Base-by-base conservation (phyloP, 1,140 invertebrate species). In the Papilio polyxenes region DNA sequence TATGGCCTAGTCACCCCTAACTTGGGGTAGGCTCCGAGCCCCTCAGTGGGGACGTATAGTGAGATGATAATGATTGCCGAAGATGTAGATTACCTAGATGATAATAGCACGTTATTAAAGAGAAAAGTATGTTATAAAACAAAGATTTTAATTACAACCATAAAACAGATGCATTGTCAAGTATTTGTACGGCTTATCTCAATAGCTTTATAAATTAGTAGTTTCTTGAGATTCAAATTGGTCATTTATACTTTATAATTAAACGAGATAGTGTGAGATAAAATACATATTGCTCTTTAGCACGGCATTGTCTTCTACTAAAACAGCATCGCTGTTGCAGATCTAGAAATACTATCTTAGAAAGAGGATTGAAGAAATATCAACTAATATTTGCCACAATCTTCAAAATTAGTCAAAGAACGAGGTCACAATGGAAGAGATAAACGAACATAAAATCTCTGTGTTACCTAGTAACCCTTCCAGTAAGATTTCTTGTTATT, bases 91-190 rank as follows among this genome's bases (percentile, higher is more conserved):
- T 13, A 53, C 4, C 15, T 15, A 53, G 15, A 62, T 2, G 8
- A 62, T 8, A 62, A n/a, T 31, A 31, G 23, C 23, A 23, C 7
- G n/a, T 62, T 37, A 69, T 69, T 37, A 69, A 69, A 37, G 11
- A 69, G 65, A 69, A 37, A 69, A 37, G 65, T 69, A 69, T 37
- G 23, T 37, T 31, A 69, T 69, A 69, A 69, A 69, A 15, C 65
- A 23, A 37, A 69, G 31, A 37, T 8, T 31, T 31, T 31, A 31
- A 31, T 31, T 31, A 31, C 23, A 69, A 69, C 11, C 20, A 23
- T 23, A 62, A 23, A n/a, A 20, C 5, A 3, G 4, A 69, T 37
- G 7, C 8, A 31, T 13, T 37, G 3, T 31, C 0, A 5, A 69
- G 13, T 37, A 69, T 69, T 69, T 69, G 62, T 37, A 31, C 13